Evolutionary conservation across 2,888 invertebrate genomes (phyloP), one percentile per base, ranked within the genome.

Genomic region (Hirtodrosophila confusa): DNA sequence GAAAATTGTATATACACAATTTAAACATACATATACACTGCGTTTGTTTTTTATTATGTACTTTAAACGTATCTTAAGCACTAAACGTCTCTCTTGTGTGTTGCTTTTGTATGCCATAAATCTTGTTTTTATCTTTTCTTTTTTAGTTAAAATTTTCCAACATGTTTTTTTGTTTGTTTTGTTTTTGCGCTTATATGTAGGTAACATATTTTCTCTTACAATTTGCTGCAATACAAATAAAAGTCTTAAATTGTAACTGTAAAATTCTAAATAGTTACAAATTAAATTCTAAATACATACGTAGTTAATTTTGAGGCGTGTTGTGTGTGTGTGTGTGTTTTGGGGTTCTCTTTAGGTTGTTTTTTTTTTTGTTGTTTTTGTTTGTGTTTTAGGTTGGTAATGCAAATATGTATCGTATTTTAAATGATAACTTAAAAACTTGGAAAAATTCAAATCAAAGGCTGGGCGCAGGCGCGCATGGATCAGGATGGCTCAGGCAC

Each of bases 181-280:
- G 74, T 74, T 69, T 76, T 78, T 78, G 77, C 82, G 78, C 86
- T 85, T 87, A 87, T 83, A 87, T 83, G 82, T 85, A 87, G 78
- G 70, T 83, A 83, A 83, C 82, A 83, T 83, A 87, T 85, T 48
- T 67, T 82, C 78, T 69, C 85, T 86, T 82, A 84, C 78, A 85
- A 75, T 78, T 84, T 73, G 85, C 82, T 75, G 82, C 87, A 70
- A 80, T 85, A 85, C 85, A 86, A 82, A 82, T 82, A 86, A 80
- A 86, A 83, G 87, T 82, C 87, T 87, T 83, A 87, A 82, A 68
- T 76, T 83, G 75, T 75, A 78, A 83, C 87, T 87, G 82, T 87
- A 78, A 73, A 87, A 63, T 71, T 85, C 87, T 87, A 83, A 74
- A 82, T 83, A 83, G 86, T 87, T 87, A 82, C 82, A 82, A 82